phyloP scores from a whole-genome alignment of 2,113 vertebrate genomes.

The Glareola pratincola region DNA sequence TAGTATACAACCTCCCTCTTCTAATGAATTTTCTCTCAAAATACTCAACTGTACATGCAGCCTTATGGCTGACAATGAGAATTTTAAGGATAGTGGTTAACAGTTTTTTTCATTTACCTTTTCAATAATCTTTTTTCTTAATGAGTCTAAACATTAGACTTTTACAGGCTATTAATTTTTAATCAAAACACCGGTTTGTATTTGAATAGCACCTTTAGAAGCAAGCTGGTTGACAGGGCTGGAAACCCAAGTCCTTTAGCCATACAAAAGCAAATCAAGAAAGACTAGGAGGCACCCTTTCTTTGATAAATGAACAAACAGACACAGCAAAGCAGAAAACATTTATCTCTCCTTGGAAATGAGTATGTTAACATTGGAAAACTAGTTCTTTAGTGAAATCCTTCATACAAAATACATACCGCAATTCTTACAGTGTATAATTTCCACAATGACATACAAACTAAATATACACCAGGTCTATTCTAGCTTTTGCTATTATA shows the following conservation, averaged over 20 bases:
- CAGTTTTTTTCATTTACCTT: not conserved
- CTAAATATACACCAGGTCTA: not conserved
- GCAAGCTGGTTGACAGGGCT: not conserved
- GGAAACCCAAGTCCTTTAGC: not conserved
- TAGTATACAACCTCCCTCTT: not conserved
- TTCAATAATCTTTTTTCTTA: not conserved
- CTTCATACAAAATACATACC: not conserved
- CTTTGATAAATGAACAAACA: not conserved
- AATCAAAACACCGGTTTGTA: not conserved
- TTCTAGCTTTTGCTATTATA: not conserved
- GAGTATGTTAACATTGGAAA: not conserved
- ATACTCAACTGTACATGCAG: not conserved
- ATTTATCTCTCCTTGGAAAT: not conserved
- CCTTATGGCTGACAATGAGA: not conserved
- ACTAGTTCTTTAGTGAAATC: not conserved
- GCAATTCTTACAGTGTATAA: not conserved
- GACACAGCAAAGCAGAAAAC: not conserved
- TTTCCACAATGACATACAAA: not conserved
- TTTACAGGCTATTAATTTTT: not conserved
- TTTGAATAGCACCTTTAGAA: not conserved
- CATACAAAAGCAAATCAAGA: not conserved
- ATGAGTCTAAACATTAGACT: not conserved
- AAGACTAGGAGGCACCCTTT: not conserved
- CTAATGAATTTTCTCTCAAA: not conserved
- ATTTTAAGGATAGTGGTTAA: not conserved